Conservation (phyloP, 1,140 invertebrate genomes). For the Leptonema lineaticorne region DNA sequence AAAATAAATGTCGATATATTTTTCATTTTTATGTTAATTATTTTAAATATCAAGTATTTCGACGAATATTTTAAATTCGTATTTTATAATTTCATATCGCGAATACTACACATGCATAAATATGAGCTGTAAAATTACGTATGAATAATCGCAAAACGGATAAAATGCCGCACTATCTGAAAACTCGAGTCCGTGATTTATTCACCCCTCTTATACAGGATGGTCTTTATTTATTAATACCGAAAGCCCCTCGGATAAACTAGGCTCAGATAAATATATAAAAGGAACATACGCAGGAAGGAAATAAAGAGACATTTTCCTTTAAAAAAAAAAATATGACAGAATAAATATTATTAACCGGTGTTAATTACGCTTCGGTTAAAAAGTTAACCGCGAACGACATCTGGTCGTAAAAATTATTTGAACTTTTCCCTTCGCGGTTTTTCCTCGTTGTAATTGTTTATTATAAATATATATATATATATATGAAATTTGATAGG, state of each 20-base stretch:
- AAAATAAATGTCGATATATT: no score
- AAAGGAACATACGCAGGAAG: neutral
- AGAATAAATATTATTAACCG: no score
- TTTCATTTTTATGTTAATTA: no score
- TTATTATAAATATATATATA: neutral
- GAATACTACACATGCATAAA: no score
- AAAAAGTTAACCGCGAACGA: no score
- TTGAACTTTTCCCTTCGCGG: neutral
- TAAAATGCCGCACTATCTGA: neutral
- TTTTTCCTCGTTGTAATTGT: neutral
- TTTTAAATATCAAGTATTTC: no score
- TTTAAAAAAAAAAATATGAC: no score
- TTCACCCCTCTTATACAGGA: neutral
- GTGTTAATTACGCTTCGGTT: no score
- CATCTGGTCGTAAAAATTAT: conserved; percentile 5
- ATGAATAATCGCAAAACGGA: conserved; percentile 14
- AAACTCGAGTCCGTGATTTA: neutral
- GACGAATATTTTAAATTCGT: no score
- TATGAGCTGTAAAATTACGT: no score
- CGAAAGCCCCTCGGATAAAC: neutral
- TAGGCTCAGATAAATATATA: neutral
- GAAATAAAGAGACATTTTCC: neutral
- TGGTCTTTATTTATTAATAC: conserved; percentile 7
- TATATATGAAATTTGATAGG: neutral
- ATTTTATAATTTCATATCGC: no score